Evolutionary conservation across 2,797 vertebrate species (phyloP).

Genomic region (Oceanodroma leucorhoa): DNA sequence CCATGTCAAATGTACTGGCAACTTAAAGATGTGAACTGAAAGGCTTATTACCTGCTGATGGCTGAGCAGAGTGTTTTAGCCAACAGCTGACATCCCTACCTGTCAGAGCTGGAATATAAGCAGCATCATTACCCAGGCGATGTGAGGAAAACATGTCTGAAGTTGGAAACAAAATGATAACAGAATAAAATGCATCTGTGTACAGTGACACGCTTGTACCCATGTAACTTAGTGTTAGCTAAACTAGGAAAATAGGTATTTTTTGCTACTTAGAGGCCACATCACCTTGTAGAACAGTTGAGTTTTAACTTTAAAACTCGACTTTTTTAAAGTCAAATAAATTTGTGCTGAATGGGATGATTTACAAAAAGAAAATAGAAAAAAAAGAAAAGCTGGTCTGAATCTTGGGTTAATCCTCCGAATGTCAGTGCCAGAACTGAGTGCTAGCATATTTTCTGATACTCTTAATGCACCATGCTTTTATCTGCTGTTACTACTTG

Average conservation of each 20-base stretch:
- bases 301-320: background rate
- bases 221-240: background rate
- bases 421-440: background rate
- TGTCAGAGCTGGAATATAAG: background rate
- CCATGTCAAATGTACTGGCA: background rate
- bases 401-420: background rate
- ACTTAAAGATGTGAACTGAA: slow-evolving; percentile 21
- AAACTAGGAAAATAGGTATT: background rate
- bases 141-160: background rate
- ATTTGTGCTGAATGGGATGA: background rate
- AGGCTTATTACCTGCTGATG: background rate
- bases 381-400: background rate
- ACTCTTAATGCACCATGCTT: background rate
- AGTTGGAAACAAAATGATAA: background rate
- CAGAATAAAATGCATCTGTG: background rate
- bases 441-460: background rate
- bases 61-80: background rate
- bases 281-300: background rate
- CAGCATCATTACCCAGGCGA: background rate
- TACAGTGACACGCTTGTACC: background rate
- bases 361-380: rapidly evolving
- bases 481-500: background rate
- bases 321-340: background rate
- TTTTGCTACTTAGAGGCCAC: background rate
- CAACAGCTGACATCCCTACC: background rate